phyloP scores from a whole-genome alignment of 92 coral and sea anemone species.

The Isaurus tuberculatus region DNA sequence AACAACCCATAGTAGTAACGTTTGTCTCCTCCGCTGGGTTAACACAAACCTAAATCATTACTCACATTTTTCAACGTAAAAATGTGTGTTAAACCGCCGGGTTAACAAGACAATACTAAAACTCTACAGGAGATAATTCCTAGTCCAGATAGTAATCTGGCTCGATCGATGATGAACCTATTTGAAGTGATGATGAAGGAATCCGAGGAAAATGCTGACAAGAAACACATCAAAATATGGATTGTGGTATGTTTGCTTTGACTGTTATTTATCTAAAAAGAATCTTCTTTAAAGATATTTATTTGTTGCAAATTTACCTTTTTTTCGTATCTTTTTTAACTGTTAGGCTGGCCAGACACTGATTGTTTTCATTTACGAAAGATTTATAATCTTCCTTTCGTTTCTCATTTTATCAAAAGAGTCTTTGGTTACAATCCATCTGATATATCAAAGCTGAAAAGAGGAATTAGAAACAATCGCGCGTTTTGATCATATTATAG shows the following conservation, averaged over 20 bases:
- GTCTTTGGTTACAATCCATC: no score
- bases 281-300: background rate
- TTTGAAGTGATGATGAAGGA: conserved; percentile 97
- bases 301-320: background rate
- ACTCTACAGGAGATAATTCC: conserved; percentile 80
- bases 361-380: no score
- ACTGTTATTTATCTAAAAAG: background rate
- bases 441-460: no score
- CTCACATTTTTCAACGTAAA: background rate
- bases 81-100: background rate
- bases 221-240: conserved; percentile 91
- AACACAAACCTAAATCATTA: no score
- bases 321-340: no score
- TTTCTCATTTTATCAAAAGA: no score
- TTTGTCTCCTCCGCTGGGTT: no score
- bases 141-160: conserved; percentile 92
- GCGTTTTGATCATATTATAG: no score
- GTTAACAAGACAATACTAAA: background rate
- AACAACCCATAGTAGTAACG: no score
- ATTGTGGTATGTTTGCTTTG: conserved; percentile 71
- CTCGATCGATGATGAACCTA: conserved; percentile 96
- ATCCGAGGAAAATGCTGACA: conserved; percentile 72
- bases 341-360: no score
- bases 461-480: no score
- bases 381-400: no score